These are phyloP conservation scores for Callorhinus ursinus DNA, from an alignment of 2,113 vertebrate genomes.

Conservation along the genomic window DNA sequence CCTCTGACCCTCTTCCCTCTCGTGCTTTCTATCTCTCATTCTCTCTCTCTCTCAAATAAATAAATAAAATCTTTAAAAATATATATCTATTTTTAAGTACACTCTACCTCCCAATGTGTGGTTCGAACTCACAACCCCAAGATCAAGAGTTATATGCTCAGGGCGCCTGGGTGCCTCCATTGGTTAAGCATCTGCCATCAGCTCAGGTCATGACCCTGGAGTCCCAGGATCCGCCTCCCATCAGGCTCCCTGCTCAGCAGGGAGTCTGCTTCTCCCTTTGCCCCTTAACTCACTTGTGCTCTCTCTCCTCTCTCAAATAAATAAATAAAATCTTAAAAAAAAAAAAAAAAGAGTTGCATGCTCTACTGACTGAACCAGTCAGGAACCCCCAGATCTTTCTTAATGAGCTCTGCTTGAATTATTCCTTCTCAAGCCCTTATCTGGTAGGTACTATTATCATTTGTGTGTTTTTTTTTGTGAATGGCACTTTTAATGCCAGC, in stretches of 20 bases:
- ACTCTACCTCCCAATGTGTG: background rate
- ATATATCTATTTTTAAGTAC: background rate
- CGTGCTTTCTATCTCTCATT: no score
- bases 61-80: no score
- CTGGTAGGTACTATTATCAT: background rate
- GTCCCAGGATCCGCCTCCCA: no score
- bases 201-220: background rate
- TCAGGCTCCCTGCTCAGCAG: background rate
- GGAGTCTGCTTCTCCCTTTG: background rate
- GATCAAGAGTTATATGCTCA: background rate
- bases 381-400: background rate
- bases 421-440: background rate
- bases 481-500: background rate
- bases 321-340: background rate
- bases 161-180: background rate
- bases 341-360: background rate
- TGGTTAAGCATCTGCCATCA: background rate
- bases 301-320: background rate
- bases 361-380: background rate
- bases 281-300: background rate
- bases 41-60: no score
- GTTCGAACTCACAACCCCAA: background rate
- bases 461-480: conserved; percentile 13
- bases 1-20: no score
- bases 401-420: background rate